Conservation (phyloP, 2,113 vertebrate genomes). For the Atrichornis clamosus region DNA sequence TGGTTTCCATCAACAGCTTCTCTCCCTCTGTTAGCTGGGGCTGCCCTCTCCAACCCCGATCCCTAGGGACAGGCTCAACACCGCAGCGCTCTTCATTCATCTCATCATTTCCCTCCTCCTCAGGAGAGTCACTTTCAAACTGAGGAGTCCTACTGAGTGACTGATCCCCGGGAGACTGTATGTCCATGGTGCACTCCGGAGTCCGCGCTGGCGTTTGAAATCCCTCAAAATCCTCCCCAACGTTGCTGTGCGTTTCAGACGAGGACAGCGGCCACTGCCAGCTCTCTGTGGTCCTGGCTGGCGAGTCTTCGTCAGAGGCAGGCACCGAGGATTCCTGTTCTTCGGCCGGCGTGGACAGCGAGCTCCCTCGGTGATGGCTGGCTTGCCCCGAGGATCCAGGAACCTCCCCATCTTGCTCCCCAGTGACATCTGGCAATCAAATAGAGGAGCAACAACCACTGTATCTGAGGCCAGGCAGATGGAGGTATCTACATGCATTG, state of each 20-base stretch:
- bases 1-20: slow-evolving; percentile 74
- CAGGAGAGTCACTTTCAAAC: slow-evolving; percentile 76
- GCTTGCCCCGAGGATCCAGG: slow-evolving; percentile 73
- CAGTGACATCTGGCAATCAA: slow-evolving; percentile 77
- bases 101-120: slow-evolving; percentile 72
- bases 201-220: slow-evolving; percentile 71
- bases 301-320: slow-evolving; percentile 71
- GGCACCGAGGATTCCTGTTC: slow-evolving; percentile 72
- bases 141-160: slow-evolving; percentile 75
- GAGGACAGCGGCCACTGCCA: slow-evolving; percentile 73
- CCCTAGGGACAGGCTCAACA: slow-evolving; percentile 74
- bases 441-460: slow-evolving; percentile 77
- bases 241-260: slow-evolving; percentile 71
- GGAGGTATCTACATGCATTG: slow-evolving; percentile 75
- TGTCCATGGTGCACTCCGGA: slow-evolving; percentile 71
- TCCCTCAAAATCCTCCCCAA: slow-evolving; percentile 74
- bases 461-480: slow-evolving; percentile 75
- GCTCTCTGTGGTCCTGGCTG: slow-evolving; percentile 73
- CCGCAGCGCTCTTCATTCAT: slow-evolving; percentile 71
- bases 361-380: slow-evolving; percentile 68
- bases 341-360: slow-evolving; percentile 68
- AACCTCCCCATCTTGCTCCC: slow-evolving; percentile 75
- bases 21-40: slow-evolving; percentile 72
- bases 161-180: slow-evolving; percentile 69
- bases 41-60: slow-evolving; percentile 75